Conservation (phyloP, 2,888 invertebrate genomes). For the Asteroscopus sphinx region DNA sequence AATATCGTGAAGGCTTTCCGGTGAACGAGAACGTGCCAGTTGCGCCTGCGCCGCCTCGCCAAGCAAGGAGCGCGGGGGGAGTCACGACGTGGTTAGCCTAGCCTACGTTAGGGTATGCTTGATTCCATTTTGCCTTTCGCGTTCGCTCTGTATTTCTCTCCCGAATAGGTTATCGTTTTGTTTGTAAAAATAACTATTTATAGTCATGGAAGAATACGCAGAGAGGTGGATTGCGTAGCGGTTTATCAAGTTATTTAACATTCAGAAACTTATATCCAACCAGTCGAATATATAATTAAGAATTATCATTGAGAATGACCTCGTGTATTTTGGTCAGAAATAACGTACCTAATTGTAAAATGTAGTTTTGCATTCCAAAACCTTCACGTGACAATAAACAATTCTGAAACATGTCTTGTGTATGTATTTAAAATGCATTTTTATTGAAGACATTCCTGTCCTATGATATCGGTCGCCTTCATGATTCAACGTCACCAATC, state of each 20-base stretch:
- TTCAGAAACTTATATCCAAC: neutral
- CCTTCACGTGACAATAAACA: slow-evolving; percentile 37
- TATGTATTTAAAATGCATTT: slow-evolving; percentile 3
- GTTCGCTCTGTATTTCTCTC: slow-evolving; percentile 60
- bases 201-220: slow-evolving; percentile 16
- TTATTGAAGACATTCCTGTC: slow-evolving; percentile 44
- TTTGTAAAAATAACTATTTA: slow-evolving; percentile 38
- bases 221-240: slow-evolving; percentile 3
- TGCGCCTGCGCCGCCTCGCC: slow-evolving; percentile 59
- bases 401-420: slow-evolving; percentile 10
- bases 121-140: slow-evolving; percentile 73
- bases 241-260: neutral
- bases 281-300: slow-evolving; percentile 1
- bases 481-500: slow-evolving; percentile 53
- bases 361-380: slow-evolving; percentile 6
- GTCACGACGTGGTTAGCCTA: slow-evolving; percentile 87
- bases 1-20: slow-evolving; percentile 78
- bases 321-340: slow-evolving; percentile 24
- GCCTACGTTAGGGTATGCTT: slow-evolving; percentile 74
- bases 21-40: slow-evolving; percentile 66
- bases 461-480: slow-evolving; percentile 48
- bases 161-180: slow-evolving; percentile 39
- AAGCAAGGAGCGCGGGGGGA: slow-evolving; percentile 59
- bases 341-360: slow-evolving; percentile 15
- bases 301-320: slow-evolving; percentile 25